phyloP scores from a whole-genome alignment of 35 echinoderm and acorn worm genomes.

The Ophiothrix spiculata region DNA sequence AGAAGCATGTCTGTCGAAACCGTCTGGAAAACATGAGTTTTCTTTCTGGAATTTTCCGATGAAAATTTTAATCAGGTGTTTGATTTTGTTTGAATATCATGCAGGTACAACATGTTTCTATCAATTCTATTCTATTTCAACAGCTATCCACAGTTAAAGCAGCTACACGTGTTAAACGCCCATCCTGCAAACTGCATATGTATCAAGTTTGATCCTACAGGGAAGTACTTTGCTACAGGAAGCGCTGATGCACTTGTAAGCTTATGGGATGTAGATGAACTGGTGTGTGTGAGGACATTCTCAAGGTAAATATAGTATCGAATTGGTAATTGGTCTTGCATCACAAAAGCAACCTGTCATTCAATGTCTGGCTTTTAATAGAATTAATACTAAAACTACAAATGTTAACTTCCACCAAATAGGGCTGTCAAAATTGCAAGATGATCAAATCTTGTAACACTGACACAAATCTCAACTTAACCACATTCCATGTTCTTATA shows the following conservation, averaged over 20 bases:
- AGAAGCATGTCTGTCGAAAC: too few species aligned
- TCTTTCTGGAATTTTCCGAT: too few species aligned
- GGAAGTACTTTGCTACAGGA: slow-evolving; percentile 96
- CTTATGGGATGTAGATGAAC: slow-evolving; percentile 91
- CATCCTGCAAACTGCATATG: slow-evolving; percentile 98
- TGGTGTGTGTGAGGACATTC: slow-evolving; percentile 93
- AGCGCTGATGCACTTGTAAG: slow-evolving; percentile 98
- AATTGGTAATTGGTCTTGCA: too few species aligned
- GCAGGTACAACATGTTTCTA: neutral
- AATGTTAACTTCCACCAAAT: too few species aligned
- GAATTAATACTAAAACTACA: too few species aligned
- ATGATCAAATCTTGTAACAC: too few species aligned
- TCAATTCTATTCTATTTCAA: neutral
- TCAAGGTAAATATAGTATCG: slow-evolving; percentile 85
- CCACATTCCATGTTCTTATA: too few species aligned
- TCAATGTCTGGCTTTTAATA: too few species aligned
- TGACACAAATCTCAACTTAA: too few species aligned
- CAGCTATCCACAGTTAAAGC: slow-evolving; percentile 89
- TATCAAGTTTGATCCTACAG: slow-evolving; percentile 93
- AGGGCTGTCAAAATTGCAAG: too few species aligned
- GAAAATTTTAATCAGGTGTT: neutral
- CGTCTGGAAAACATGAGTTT: too few species aligned
- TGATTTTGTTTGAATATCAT: neutral
- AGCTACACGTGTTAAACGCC: slow-evolving; percentile 68
- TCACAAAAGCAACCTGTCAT: too few species aligned